Evolutionary conservation across 1,140 invertebrate species (phyloP).

Genomic region (Limonius californicus): DNA sequence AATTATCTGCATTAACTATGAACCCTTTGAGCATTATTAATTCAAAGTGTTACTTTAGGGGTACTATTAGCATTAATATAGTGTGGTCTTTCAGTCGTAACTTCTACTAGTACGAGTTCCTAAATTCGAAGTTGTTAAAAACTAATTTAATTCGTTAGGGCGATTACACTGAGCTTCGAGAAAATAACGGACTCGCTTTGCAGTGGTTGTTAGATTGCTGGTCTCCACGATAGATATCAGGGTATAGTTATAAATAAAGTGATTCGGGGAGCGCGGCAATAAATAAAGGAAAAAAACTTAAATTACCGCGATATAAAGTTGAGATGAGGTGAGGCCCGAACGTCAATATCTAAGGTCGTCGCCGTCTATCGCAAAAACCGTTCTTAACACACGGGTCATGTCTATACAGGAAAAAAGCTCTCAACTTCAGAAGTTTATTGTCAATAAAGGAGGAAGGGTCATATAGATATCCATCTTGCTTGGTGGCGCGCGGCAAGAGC

Average conservation of each 20-base stretch:
- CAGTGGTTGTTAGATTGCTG: no score
- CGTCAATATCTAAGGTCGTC: neutral
- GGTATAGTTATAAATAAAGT: neutral
- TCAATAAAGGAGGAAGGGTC: neutral
- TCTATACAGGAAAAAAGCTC: neutral
- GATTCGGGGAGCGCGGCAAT: neutral
- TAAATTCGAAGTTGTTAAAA: neutral
- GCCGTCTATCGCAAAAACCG: neutral
- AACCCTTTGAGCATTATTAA: no score
- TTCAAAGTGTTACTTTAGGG: no score
- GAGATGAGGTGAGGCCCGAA: neutral
- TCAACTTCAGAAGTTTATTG: slow-evolving; percentile 1
- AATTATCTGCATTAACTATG: no score
- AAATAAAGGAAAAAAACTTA: neutral
- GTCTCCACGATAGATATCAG: no score
- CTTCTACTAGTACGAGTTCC: no score
- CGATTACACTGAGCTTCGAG: neutral
- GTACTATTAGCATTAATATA: no score
- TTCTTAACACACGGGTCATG: slow-evolving; percentile 1
- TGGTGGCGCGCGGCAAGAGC: no score
- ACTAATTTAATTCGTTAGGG: neutral
- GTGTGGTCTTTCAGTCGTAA: no score
- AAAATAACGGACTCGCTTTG: no score
- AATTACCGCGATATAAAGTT: neutral
- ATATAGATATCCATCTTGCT: neutral